Percentiles rank a stretch among this genome's conserved stretches.
Evolutionary conservation across 1,140 invertebrate species (phyloP).

Genomic region (Heliconius nattereri): DNA sequence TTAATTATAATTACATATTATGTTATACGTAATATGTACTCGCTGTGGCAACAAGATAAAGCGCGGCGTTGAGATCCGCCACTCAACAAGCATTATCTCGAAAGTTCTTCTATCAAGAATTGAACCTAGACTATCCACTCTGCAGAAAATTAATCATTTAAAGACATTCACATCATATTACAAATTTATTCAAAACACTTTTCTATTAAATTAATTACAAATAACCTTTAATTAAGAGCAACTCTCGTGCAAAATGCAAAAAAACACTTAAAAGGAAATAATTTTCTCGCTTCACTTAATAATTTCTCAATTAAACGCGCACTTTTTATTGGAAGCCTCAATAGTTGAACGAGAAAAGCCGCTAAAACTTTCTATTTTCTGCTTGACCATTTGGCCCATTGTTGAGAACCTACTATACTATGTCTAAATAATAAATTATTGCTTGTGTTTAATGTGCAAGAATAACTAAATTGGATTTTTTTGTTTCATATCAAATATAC

Average conservation of each 20-base stretch:
- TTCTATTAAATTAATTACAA: constrained; percentile 9
- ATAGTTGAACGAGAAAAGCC: neutral
- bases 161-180: neutral
- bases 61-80: too few species aligned
- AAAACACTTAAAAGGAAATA: constrained; percentile 2
- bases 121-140: too few species aligned
- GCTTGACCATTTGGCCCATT: constrained; percentile 8
- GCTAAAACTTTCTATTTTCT: constrained; percentile 14
- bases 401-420: neutral
- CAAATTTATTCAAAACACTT: neutral
- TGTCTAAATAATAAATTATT: neutral
- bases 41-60: too few species aligned
- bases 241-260: constrained; percentile 10
- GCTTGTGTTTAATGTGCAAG: neutral
- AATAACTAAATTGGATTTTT: neutral
- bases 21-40: too few species aligned
- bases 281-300: constrained; percentile 14
- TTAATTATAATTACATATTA: too few species aligned
- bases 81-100: too few species aligned
- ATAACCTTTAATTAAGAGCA: constrained; percentile 3
- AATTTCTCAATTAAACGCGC: constrained; percentile 9
- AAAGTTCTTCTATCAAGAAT: too few species aligned
- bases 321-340: constrained; percentile 6
- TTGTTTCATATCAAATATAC: neutral
- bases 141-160: neutral